Conservation (phyloP, 2,888 invertebrate species). For the Thumatha senex region DNA sequence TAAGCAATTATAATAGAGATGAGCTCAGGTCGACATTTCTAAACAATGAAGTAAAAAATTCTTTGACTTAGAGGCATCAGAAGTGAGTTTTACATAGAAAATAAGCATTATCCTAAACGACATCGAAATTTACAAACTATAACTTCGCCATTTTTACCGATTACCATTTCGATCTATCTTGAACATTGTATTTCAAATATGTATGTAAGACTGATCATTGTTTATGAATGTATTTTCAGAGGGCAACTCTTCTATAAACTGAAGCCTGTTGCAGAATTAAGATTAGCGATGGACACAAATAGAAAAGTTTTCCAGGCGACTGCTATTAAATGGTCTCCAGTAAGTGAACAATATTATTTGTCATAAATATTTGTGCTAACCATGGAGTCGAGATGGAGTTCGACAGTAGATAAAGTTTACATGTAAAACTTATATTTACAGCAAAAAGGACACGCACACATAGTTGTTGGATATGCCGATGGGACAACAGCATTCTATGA, state of each 20-base stretch:
- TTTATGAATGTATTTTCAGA: constrained; percentile 51
- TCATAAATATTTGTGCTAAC: no score
- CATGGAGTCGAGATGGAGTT: no score
- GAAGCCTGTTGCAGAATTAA: constrained; percentile 75
- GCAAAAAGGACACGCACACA: constrained; percentile 77
- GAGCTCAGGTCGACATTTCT: no score
- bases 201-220: not conserved
- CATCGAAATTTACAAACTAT: no score
- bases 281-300: constrained; percentile 43
- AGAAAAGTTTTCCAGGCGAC: constrained; percentile 71
- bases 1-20: no score
- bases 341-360: constrained; percentile 43
- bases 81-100: no score
- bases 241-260: constrained; percentile 60
- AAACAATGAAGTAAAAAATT: no score
- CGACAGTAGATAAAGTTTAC: no score
- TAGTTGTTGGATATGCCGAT: constrained; percentile 87
- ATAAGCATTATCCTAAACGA: no score
- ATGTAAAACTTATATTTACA: constrained; percentile 38
- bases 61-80: no score
- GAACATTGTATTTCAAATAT: no score
- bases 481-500: constrained; percentile 87
- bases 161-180: not conserved
- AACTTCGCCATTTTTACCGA: not conserved
- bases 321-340: constrained; percentile 76